Evolutionary conservation across 2,797 vertebrate genomes (phyloP).

Genomic region (Urosaurus nigricauda): DNA sequence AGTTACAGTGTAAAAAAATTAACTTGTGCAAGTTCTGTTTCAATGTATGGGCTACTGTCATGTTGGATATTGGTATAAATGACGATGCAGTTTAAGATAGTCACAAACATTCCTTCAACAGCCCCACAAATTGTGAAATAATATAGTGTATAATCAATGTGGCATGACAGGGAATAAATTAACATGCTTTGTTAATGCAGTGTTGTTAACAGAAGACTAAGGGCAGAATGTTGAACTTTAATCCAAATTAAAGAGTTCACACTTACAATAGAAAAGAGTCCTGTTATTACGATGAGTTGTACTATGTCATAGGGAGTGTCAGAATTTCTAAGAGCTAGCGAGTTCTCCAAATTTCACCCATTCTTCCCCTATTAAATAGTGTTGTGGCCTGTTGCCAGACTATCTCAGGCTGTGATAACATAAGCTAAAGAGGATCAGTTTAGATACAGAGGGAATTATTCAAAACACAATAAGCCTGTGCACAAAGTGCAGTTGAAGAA

Average conservation of each 20-base stretch:
- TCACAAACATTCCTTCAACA: background rate
- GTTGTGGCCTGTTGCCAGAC: background rate
- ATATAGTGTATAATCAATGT: background rate
- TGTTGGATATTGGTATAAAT: too few relatives aligned
- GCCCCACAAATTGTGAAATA: background rate
- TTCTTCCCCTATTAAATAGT: background rate
- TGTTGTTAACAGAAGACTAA: too few relatives aligned
- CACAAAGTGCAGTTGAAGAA: background rate
- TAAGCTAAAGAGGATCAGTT: constrained; percentile 15
- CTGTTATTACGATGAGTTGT: background rate
- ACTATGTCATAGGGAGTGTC: background rate
- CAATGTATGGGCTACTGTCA: background rate
- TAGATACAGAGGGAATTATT: constrained; percentile 37
- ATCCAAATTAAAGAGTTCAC: constrained; percentile 1
- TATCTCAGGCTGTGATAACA: accelerated
- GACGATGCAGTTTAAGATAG: background rate
- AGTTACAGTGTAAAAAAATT: too few relatives aligned
- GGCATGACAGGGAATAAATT: background rate
- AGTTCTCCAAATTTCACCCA: background rate
- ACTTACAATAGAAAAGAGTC: background rate
- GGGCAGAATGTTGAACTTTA: background rate
- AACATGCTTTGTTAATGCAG: background rate
- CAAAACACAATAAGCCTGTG: constrained; percentile 29
- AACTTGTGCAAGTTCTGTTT: background rate
- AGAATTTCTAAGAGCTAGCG: background rate